Percentiles rank a stretch among this genome's conserved stretches.
These are phyloP conservation scores for Carcharodon carcharias DNA, from an alignment of 2,797 vertebrate genomes.

Conservation along the genomic window DNA sequence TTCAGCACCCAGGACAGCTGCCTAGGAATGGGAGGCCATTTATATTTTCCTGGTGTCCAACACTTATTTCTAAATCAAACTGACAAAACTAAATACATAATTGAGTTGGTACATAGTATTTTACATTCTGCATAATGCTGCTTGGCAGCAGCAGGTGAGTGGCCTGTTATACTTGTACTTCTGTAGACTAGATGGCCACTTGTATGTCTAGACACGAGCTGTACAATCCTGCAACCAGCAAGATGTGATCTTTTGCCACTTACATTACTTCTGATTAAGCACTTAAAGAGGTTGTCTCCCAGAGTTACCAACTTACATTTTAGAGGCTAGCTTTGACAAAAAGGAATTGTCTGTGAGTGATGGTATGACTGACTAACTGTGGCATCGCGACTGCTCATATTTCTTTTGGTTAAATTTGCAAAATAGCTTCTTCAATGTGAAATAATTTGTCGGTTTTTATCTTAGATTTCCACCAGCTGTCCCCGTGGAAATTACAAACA, in stretches of 20 bases:
- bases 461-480: neutral
- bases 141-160: neutral
- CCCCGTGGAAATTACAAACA: neutral
- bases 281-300: neutral
- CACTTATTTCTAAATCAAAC: neutral
- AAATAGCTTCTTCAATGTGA: conserved; percentile 1
- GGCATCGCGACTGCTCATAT: neutral
- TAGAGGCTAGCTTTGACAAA: neutral
- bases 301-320: neutral
- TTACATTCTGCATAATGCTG: neutral
- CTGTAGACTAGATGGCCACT: neutral
- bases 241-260: neutral
- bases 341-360: neutral
- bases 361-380: neutral
- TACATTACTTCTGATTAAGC: neutral
- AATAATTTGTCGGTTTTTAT: neutral
- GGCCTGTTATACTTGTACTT: neutral
- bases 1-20: neutral
- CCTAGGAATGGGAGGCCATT: neutral
- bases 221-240: neutral
- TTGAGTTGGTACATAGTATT: neutral
- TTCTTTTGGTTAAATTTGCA: conserved; percentile 12
- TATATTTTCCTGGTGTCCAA: neutral
- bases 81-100: neutral
- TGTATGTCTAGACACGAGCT: too few species aligned